These are phyloP conservation scores for Catostomus latipinnis DNA, from an alignment of 2,797 vertebrate genomes.

Conservation along the genomic window DNA sequence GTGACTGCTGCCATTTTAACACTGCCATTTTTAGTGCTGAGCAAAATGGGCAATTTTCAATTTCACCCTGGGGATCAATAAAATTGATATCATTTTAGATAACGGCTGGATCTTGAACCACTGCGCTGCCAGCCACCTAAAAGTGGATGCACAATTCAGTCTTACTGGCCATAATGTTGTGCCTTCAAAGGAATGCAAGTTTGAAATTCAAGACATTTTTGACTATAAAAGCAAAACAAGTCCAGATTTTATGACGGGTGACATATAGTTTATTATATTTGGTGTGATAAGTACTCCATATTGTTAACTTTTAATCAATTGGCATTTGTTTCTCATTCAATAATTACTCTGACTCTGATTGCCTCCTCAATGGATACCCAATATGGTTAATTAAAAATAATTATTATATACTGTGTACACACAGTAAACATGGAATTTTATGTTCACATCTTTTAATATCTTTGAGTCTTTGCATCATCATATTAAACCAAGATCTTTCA, in stretches of 20 bases:
- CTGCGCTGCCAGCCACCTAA: neutral
- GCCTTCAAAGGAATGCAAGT: slow-evolving; percentile 1
- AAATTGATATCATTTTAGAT: slow-evolving; percentile 23
- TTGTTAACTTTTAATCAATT: too few species aligned
- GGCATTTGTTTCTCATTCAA: too few species aligned
- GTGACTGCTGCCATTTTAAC: neutral
- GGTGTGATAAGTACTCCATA: too few species aligned
- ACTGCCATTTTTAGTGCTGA: neutral
- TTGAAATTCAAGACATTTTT: neutral
- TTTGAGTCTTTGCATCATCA: slow-evolving; percentile 41
- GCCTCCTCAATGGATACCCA: neutral
- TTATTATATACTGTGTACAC: neutral
- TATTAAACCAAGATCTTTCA: slow-evolving; percentile 42
- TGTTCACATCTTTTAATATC: slow-evolving; percentile 54
- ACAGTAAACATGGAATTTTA: slow-evolving; percentile 17
- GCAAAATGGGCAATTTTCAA: slow-evolving; percentile 8
- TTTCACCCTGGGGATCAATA: slow-evolving; percentile 24
- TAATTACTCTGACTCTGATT: too few species aligned
- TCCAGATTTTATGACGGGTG: neutral
- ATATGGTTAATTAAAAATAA: neutral
- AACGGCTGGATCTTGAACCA: slow-evolving; percentile 13
- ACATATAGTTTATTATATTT: too few species aligned
- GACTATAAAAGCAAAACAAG: neutral
- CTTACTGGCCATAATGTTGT: neutral
- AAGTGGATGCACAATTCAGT: slow-evolving; percentile 1